Conservation (phyloP, 92 coral and sea anemone species). For the Parazoanthus swiftii region DNA sequence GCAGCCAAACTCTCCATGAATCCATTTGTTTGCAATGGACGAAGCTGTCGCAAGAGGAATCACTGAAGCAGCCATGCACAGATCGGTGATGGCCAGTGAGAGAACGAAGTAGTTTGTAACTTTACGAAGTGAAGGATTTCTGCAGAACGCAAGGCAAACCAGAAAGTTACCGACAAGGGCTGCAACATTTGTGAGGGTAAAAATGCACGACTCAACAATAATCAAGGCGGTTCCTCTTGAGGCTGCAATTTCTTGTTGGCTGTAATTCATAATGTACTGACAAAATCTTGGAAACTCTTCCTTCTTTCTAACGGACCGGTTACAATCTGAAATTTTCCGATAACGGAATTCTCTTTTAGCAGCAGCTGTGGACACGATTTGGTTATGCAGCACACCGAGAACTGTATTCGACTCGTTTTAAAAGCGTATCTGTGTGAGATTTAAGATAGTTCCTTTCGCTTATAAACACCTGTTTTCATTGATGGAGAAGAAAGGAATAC, state of each 20-base stretch:
- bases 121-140: slow-evolving; percentile 25
- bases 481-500: no score
- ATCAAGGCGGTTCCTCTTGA: slow-evolving; percentile 12
- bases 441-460: no score
- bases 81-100: slow-evolving; percentile 24
- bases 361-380: no score
- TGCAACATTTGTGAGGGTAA: background rate
- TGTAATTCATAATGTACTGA: no score
- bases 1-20: slow-evolving; percentile 13
- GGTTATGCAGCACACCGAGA: no score
- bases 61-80: slow-evolving; percentile 22
- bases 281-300: no score
- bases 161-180: slow-evolving; percentile 23
- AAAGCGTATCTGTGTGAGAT: no score
- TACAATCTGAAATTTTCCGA: no score
- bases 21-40: slow-evolving; percentile 27
- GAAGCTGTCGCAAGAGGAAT: slow-evolving; percentile 26
- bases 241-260: background rate
- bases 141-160: slow-evolving; percentile 28
- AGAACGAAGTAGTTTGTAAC: slow-evolving; percentile 27
- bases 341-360: no score
- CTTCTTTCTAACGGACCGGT: no score
- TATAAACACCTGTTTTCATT: no score
- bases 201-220: slow-evolving; percentile 25
- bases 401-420: no score